A percentile compares a stretch with the other conserved stretches of the same genome.
Evolutionary conservation across 2,113 vertebrate species (phyloP).

Genomic region (Drymodes brunneopygia): DNA sequence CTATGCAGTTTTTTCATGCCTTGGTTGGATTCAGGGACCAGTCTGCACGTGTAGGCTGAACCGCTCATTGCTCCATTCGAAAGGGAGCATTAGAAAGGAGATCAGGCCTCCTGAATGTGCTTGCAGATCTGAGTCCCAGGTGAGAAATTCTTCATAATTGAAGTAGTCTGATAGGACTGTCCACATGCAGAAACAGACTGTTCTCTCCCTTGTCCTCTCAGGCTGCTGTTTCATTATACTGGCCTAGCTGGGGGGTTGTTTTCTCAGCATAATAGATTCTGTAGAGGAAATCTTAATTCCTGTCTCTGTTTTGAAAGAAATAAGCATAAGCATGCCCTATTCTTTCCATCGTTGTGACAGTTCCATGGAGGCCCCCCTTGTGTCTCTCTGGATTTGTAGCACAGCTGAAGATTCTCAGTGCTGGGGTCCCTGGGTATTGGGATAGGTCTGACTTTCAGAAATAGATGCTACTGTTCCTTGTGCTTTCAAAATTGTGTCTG

Average conservation of each 20-base stretch:
- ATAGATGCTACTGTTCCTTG: neutral
- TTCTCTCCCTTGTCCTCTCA: neutral
- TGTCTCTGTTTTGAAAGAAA: neutral
- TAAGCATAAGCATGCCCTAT: neutral
- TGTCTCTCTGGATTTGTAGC: neutral
- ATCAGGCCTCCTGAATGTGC: neutral
- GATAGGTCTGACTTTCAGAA: neutral
- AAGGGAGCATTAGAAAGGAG: neutral
- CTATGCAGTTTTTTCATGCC: neutral
- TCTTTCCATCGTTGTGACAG: neutral
- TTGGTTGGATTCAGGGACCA: neutral
- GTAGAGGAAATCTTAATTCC: neutral
- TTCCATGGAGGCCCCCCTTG: neutral
- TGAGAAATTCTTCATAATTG: neutral
- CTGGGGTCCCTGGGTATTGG: neutral
- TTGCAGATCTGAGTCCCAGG: neutral
- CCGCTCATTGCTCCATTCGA: neutral
- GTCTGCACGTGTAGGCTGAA: neutral
- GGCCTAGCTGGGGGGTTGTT: neutral
- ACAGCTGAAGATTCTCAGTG: neutral
- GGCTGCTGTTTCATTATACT: neutral
- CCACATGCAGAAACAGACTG: rapidly evolving
- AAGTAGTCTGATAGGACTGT: neutral
- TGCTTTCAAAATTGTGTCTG: neutral
- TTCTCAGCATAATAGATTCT: neutral